These are phyloP conservation scores for Orchesella cincta DNA, from an alignment of 1,140 invertebrate species.

Conservation along the genomic window DNA sequence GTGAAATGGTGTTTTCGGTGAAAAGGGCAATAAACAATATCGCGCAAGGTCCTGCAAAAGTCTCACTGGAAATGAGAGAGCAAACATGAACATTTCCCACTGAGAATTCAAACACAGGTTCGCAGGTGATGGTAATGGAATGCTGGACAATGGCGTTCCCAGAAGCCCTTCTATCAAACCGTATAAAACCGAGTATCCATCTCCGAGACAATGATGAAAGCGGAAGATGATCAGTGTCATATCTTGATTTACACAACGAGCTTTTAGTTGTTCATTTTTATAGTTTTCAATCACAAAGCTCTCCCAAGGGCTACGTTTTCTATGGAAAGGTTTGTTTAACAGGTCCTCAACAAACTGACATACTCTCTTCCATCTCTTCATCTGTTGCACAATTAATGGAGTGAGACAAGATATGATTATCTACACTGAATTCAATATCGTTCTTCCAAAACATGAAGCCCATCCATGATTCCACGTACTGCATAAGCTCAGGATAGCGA, in stretches of 20 bases:
- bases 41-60: constrained; percentile 4
- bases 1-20: too few relatives aligned
- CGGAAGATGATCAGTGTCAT: neutral
- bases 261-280: neutral
- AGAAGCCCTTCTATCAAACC: neutral
- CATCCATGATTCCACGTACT: constrained; percentile 11
- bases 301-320: neutral
- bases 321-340: neutral
- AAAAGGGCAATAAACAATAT: too few relatives aligned
- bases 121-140: neutral
- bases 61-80: neutral
- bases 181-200: neutral
- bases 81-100: neutral
- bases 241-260: neutral
- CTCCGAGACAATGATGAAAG: neutral
- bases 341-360: neutral
- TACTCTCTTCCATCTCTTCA: neutral
- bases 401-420: neutral
- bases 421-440: neutral
- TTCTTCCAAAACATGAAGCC: constrained; percentile 9
- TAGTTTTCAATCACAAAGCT: neutral
- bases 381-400: neutral
- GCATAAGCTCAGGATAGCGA: neutral
- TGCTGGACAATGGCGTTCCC: too few relatives aligned
- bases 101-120: neutral